Percentiles rank a stretch among this genome's conserved stretches.
phyloP scores from a whole-genome alignment of 1,140 invertebrate species.

The Trachymyrmex septentrionalis region DNA sequence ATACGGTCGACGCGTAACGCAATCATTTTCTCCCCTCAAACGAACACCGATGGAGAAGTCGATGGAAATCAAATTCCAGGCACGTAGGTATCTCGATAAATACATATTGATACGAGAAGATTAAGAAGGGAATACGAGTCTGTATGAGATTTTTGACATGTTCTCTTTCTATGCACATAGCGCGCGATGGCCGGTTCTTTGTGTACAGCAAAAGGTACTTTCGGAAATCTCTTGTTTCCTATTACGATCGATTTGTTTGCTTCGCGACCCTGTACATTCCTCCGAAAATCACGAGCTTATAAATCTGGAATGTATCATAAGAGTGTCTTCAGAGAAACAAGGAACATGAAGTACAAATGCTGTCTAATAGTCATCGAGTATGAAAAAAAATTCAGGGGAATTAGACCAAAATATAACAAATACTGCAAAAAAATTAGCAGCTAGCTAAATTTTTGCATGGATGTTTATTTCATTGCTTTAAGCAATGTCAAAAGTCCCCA shows the following conservation, averaged over 20 bases:
- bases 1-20: constrained; percentile 45
- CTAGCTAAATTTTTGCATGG: no score
- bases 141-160: constrained; percentile 4
- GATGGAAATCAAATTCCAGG: constrained; percentile 44
- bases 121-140: neutral
- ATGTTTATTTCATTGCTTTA: no score
- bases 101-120: constrained; percentile 50
- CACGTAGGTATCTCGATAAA: constrained; percentile 42
- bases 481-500: no score
- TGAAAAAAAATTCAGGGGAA: neutral
- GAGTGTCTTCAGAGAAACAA: constrained; percentile 5
- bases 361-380: neutral
- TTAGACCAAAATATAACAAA: no score
- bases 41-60: neutral
- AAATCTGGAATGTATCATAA: neutral
- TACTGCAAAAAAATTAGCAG: no score
- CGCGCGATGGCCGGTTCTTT: neutral
- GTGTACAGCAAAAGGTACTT: constrained; percentile 46
- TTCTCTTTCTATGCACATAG: neutral
- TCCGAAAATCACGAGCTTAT: neutral
- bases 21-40: constrained; percentile 47
- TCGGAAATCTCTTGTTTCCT: constrained; percentile 73
- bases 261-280: constrained; percentile 30
- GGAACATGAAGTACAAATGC: constrained; percentile 5
- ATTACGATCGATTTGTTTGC: constrained; percentile 75